A percentile compares a stretch with the other conserved stretches of the same genome.
Conservation (phyloP, 1,140 invertebrate species). For the Orchesella cincta region DNA sequence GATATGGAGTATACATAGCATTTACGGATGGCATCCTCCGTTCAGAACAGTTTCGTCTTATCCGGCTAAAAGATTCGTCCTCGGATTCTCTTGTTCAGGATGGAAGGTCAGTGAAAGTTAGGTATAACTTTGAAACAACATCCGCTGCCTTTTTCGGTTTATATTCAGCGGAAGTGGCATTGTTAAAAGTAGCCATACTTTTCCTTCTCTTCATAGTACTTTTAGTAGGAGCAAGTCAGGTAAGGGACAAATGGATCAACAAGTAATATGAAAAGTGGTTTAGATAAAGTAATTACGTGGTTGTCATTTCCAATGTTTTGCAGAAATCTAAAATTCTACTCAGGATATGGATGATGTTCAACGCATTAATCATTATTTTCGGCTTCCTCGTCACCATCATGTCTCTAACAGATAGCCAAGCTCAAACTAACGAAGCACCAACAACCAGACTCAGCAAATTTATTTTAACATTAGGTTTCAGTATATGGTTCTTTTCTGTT, state of each 20-base stretch:
- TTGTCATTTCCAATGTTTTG: no score
- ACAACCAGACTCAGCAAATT: not conserved
- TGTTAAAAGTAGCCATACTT: not conserved
- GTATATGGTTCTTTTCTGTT: conserved; percentile 5
- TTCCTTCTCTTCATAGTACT: conserved; percentile 13
- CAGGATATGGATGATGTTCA: not conserved
- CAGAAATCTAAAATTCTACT: not conserved
- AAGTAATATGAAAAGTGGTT: not conserved
- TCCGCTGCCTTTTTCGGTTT: not conserved
- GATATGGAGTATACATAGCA: not conserved
- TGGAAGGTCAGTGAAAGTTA: not conserved
- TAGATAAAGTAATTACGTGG: no score
- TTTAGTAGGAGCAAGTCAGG: not conserved
- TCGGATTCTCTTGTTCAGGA: not conserved
- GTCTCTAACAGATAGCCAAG: not conserved
- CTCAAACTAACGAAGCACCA: not conserved
- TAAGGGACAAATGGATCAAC: not conserved
- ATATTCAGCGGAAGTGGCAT: not conserved
- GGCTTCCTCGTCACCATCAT: not conserved
- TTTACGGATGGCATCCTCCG: not conserved
- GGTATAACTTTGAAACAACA: not conserved
- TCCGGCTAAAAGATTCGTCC: not conserved
- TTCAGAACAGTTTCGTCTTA: not conserved
- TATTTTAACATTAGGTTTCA: not conserved
- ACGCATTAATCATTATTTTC: not conserved